Conservation (phyloP, 2,113 vertebrate genomes). For the Clarias magur region DNA sequence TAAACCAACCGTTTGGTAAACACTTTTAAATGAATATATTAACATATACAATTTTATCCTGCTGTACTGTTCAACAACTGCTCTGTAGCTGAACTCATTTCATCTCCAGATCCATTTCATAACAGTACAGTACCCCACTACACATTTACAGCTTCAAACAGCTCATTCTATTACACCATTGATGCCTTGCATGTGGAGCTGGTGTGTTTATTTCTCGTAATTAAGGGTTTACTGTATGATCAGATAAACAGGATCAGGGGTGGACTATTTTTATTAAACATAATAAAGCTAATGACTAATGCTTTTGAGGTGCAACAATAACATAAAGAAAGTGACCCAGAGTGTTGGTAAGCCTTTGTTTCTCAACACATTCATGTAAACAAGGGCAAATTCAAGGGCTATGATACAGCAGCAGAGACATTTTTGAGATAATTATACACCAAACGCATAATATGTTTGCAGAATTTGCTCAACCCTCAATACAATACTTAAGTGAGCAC, state of each 20-base stretch:
- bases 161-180: neutral
- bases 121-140: neutral
- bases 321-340: slow-evolving; percentile 12
- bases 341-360: slow-evolving; percentile 28
- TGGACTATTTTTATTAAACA: slow-evolving; percentile 6
- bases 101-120: neutral
- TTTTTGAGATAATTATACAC: slow-evolving; percentile 64
- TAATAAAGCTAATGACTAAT: slow-evolving; percentile 39
- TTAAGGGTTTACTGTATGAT: slow-evolving; percentile 3
- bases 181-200: neutral
- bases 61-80: neutral
- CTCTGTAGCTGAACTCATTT: neutral
- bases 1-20: too few species aligned
- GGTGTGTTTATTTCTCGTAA: neutral
- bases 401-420: slow-evolving; percentile 27
- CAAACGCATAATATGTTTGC: neutral
- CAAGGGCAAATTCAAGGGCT: neutral
- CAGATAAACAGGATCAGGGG: slow-evolving; percentile 37
- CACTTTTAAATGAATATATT: too few species aligned
- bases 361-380: slow-evolving; percentile 26
- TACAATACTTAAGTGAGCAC: neutral
- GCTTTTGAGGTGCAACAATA: slow-evolving; percentile 26
- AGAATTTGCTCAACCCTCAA: neutral
- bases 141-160: neutral
- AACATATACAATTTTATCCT: neutral